Base-by-base conservation (phyloP, 2,888 invertebrate genomes). In the Drosophila merina region DNA sequence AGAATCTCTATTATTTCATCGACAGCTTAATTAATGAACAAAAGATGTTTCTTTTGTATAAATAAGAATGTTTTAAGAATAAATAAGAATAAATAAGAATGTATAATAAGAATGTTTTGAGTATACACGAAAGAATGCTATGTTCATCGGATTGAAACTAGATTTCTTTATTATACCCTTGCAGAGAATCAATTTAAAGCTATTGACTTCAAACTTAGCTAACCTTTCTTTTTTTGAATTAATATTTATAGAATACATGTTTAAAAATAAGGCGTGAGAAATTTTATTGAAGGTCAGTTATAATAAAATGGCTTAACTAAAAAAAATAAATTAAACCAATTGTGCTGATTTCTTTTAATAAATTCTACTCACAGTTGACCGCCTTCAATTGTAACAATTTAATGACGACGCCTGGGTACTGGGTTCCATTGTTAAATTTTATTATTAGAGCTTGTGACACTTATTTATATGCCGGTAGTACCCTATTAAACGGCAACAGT, bases 311-410 rank as follows among this genome's bases (percentile, higher is more conserved):
- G 72, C 74, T 74, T 71, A 87, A 78, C 72, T 72, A 78, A 87
- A 73, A 68, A 82, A 85, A 88, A 88, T 87, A 85, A 88, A 88
- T 87, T 81, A 84, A 78, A 74, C 73, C 84, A 84, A 84, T 84
- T 84, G 86, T 60, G 59, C 73, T 76, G 79, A 84, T 84, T 88
- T 88, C 72, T 72, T 68, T 85, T 85, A 76, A 85, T 82, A 78
- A 85, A 74, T 72, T 56, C 51, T 56, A 59, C 56, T 62, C 72
- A 45, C 28, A 38, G 63, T 38, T 49, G 20, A 20, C 50, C 38
- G 73, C n/a, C 50, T 42, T 72, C 88, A 84, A 88, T 88, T 88
- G 88, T 66, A 64, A 57, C 76, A 76, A 88, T 84, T 76, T 80
- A 72, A 51, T 55, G 47, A 47, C 54, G 64, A 60, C 54, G 74